phyloP scores from a whole-genome alignment of 1,140 invertebrate genomes.

The Drosophila elegans region DNA sequence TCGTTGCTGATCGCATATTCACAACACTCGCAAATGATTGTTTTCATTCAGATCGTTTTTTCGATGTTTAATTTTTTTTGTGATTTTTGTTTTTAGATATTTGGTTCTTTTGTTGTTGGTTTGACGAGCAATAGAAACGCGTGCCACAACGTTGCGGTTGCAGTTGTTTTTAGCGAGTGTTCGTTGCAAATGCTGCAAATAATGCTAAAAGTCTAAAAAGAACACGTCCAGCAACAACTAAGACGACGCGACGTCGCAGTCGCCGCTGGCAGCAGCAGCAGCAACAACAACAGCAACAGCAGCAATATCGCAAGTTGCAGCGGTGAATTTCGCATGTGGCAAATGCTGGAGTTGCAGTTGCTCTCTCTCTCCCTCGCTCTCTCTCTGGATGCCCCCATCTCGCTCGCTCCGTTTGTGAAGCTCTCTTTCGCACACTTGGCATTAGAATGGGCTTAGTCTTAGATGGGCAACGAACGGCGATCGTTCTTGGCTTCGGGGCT shows the following conservation, averaged over 20 bases:
- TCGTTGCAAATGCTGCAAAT: conserved; percentile 85
- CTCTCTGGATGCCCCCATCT: conserved; percentile 23
- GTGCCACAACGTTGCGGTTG: conserved; percentile 85
- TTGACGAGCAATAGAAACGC: conserved; percentile 77
- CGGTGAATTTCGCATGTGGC: conserved; percentile 68
- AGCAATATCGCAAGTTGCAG: conserved; percentile 49
- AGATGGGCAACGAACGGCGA: conserved; percentile 63
- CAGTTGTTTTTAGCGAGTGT: conserved; percentile 85
- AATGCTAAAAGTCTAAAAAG: conserved; percentile 84
- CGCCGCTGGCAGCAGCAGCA: conserved; percentile 45
- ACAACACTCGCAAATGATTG: conserved; percentile 40
- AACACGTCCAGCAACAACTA: conserved; percentile 78
- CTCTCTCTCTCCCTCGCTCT: conserved; percentile 41
- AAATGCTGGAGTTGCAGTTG: conserved; percentile 68
- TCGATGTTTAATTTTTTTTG: conserved; percentile 5
- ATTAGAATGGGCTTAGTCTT: conserved; percentile 82
- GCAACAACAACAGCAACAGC: conserved; percentile 27
- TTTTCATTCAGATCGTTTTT: conserved; percentile 30
- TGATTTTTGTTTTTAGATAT: conserved; percentile 31
- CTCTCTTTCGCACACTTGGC: conserved; percentile 53
- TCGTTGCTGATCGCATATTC: conserved; percentile 36
- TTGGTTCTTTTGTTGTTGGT: conserved; percentile 44
- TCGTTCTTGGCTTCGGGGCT: conserved; percentile 50
- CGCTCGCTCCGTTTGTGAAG: conserved; percentile 21
- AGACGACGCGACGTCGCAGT: conserved; percentile 55